phyloP scores from a whole-genome alignment of 2,888 invertebrate genomes.

The Mesoligia furuncula region DNA sequence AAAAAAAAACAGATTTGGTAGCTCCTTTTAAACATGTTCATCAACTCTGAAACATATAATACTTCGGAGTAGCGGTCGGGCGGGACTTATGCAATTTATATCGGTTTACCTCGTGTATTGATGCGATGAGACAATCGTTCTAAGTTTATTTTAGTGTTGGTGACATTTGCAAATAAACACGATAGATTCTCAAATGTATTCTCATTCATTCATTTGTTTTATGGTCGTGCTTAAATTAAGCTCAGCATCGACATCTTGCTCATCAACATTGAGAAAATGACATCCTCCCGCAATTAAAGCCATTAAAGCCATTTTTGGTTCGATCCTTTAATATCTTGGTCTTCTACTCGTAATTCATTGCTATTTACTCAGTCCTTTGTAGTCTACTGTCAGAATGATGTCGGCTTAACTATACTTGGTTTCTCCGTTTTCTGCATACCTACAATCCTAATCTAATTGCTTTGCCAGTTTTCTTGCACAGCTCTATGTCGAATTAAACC shows the following conservation, averaged over 20 bases:
- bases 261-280: neutral
- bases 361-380: neutral
- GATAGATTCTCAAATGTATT: neutral
- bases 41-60: conserved; percentile 8
- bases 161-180: conserved; percentile 21
- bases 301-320: neutral
- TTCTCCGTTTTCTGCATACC: neutral
- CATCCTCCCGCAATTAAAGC: neutral
- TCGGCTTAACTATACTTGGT: neutral
- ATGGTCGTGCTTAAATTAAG: neutral
- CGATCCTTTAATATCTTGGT: neutral
- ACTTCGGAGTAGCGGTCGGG: neutral
- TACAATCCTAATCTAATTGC: neutral
- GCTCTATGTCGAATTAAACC: neutral
- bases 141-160: conserved; percentile 38
- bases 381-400: neutral
- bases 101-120: conserved; percentile 20
- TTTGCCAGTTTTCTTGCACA: neutral
- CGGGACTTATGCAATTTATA: too few species aligned
- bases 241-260: neutral
- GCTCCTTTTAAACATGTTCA: neutral
- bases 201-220: neutral
- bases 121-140: conserved; percentile 33
- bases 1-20: neutral
- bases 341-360: neutral